Base-by-base conservation (phyloP, 2,888 invertebrate genomes). In the Geotrupes spiniger region DNA sequence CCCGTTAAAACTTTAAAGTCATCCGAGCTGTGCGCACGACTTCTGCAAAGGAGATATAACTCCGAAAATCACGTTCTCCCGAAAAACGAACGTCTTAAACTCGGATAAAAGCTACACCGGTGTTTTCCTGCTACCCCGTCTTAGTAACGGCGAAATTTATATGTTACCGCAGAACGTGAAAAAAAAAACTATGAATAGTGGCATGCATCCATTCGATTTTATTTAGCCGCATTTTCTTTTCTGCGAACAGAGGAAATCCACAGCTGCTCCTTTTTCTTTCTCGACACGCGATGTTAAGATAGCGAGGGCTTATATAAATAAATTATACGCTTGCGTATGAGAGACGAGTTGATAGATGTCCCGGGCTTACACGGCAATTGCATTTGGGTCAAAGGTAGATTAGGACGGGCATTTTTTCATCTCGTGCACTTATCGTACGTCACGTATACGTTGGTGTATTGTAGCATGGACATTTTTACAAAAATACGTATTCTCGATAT, bases 371-470 rank as follows among this genome's bases (percentile, higher is more conserved):
- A 69, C 54, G 64, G 64, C 64, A 66, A 69, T 66, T 64, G 68
- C 68, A 69, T 69, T 68, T 66, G 64, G 68, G 66, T 67, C 63
- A 64, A 60, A 65, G 63, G 65, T 64, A 63, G 67, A 66, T 68
- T 66, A 65, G 60, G 49, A 56, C 57, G 59, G 50, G 59, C 59
- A 57, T 60, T 62, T 62, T 59, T 60, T 56, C 53, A 54, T 58
- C 52, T 51, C 29, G 15, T 31, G 39, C 38, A 36, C 42, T 49
- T 40, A 21, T 4, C 36, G 44, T 52, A 46, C 49, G 41, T 48
- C 57, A 56, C 40, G 33, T 33, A 33, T 33, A 10, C 9, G 12
- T 14, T 29, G 29, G 12, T n/a, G n/a, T 21, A 21, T 21, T 4
- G 6, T 6, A 4, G 21, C 4, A 4, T 21, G 21, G 21, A 21